A percentile compares a stretch with the other conserved stretches of the same genome.
Evolutionary conservation across 2,113 vertebrate species (phyloP).

Genomic region (Anas platyrhynchos): DNA sequence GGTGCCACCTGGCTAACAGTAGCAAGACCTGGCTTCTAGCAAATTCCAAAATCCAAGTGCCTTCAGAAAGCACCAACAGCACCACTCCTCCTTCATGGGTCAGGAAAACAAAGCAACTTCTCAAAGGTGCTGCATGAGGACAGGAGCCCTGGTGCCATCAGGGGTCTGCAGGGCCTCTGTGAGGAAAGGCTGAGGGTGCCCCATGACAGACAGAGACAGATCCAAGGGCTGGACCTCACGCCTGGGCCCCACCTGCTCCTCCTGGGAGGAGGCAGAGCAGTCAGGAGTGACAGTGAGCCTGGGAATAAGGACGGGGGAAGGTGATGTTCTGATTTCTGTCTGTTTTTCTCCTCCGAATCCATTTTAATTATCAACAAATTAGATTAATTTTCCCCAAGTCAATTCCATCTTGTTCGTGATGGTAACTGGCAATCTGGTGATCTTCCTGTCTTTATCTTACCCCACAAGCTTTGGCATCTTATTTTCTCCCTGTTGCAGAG

Average conservation of each 20-base stretch:
- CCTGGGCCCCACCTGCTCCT: neutral
- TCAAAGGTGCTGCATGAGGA: neutral
- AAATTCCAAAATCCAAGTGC: neutral
- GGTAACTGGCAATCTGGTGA: neutral
- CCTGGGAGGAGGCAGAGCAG: neutral
- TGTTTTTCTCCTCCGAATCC: neutral
- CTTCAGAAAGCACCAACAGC: neutral
- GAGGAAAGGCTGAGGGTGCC: neutral
- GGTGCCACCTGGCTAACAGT: neutral
- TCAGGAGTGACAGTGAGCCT: neutral
- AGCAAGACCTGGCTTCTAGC: neutral
- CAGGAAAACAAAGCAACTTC: neutral
- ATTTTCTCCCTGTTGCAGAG: neutral
- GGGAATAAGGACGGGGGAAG: rapidly evolving
- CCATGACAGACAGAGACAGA: too few relatives aligned
- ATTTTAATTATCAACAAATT: neutral
- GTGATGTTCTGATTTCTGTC: neutral
- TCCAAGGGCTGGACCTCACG: neutral
- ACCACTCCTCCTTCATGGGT: neutral
- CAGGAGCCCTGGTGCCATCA: neutral
- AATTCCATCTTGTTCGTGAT: neutral
- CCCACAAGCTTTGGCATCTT: neutral
- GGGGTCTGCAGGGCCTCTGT: neutral
- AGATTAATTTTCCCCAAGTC: neutral
- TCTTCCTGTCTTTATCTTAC: neutral